Evolutionary conservation across 1,140 invertebrate species (phyloP).

Genomic region (Hyposmocoma kahamanoa): DNA sequence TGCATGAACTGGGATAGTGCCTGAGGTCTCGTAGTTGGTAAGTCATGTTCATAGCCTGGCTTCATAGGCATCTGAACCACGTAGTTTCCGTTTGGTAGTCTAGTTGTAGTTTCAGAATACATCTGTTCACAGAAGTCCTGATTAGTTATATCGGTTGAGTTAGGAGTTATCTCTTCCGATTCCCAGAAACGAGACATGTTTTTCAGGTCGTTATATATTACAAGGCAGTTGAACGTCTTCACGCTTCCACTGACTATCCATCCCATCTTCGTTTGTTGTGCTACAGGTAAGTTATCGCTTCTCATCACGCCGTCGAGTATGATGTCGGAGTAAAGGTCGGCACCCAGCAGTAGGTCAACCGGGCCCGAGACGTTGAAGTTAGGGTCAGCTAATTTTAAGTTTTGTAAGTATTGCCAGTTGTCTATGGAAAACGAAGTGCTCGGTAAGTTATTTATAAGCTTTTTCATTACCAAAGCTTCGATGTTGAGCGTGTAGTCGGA

Average conservation of each 20-base stretch:
- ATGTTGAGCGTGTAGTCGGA: background rate
- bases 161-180: constrained; percentile 28
- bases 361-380: background rate
- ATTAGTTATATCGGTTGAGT: constrained; percentile 14
- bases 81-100: constrained; percentile 15
- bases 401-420: background rate
- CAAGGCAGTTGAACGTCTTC: background rate
- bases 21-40: constrained; percentile 13
- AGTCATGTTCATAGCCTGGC: constrained; percentile 7
- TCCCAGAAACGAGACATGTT: constrained; percentile 31
- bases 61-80: constrained; percentile 22
- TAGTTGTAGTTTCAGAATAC: background rate
- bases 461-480: background rate
- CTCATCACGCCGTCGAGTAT: background rate
- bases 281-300: background rate
- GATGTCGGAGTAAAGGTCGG: background rate
- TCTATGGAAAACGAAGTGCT: background rate
- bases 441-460: background rate
- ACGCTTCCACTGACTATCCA: background rate
- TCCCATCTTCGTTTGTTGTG: background rate
- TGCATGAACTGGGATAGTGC: constrained; percentile 15
- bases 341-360: background rate
- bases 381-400: background rate
- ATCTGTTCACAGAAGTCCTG: constrained; percentile 19
- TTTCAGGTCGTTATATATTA: background rate